Base-by-base conservation (phyloP, 2,888 invertebrate genomes). In the Aromia moschata region DNA sequence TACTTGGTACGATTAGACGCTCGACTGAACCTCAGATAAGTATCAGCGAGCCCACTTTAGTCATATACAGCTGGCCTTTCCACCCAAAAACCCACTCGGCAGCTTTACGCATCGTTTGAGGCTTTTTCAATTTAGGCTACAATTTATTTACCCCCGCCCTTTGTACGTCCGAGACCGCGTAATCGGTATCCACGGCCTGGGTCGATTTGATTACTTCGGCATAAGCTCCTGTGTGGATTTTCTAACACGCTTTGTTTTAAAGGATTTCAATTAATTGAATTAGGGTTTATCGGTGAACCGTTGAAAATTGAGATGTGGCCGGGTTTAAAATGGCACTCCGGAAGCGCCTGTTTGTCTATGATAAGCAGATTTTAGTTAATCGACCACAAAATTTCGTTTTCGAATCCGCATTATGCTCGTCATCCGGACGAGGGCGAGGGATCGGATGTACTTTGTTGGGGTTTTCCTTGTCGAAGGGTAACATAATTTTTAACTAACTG, bases 161-260 rank as follows among this genome's bases (percentile, higher is more conserved):
- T 25, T 25, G 25, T 25, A 25, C 25, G 25, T 5, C 25, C 7
- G 25, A 25, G 7, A 25, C 25, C 25, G 7, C 25, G 25, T 25
- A 25, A 5, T 3, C n/a, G n/a, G n/a, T 25, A 33, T 5, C 33
- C 33, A 10, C n/a, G 3, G 33, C n/a, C 10, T 11, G 7, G 9
- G 37, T 10, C 56, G 30, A 55, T 59, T 60, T 65, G 61, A 60
- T 62, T 53, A 60, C 60, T 44, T 56, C 55, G 60, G 57, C 55
- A 58, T 67, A 67, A 64, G 64, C 64, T 51, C 45, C 51, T 51
- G 55, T 62, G 57, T 60, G 57, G 67, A 65, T 69, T 69, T 67
- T 67, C 67, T 65, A 64, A 64, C 69, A 67, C 62, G 69, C 56
- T 68, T 58, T 62, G 63, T 63, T 65, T n/a, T 64, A 56, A 52